A percentile compares a stretch with the other conserved stretches of the same genome.
Evolutionary conservation across 1,140 invertebrate species (phyloP).

Genomic region (Drosophila parvula): DNA sequence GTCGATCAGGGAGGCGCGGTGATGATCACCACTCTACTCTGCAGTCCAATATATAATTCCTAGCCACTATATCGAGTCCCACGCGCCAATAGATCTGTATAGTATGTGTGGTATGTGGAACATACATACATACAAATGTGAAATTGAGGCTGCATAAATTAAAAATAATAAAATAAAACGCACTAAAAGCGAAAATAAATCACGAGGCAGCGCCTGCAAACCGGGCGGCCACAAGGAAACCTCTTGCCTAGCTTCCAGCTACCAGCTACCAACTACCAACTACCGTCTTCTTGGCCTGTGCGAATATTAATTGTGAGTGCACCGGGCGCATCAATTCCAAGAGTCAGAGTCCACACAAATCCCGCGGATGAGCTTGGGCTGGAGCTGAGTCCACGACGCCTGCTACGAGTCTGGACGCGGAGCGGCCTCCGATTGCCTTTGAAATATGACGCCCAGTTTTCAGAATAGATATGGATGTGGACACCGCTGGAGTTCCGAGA

Average conservation of each 20-base stretch:
- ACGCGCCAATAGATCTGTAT: not conserved
- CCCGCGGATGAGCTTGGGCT: conserved; percentile 3
- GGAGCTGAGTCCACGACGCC: conserved; percentile 12
- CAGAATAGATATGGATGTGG: conserved; percentile 45
- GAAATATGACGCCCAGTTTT: conserved; percentile 73
- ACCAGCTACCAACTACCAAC: conserved; percentile 49
- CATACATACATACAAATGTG: not conserved
- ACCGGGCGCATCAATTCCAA: conserved; percentile 26
- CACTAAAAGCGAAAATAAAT: conserved; percentile 81
- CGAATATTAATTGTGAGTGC: conserved; percentile 45
- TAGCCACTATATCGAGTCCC: not conserved
- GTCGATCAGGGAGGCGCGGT: conserved; percentile 2
- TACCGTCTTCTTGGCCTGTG: conserved; percentile 14
- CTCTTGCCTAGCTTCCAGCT: conserved; percentile 32
- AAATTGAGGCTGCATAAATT: conserved; percentile 61
- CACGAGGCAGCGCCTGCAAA: conserved; percentile 42
- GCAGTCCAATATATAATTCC: not conserved
- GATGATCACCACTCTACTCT: conserved; percentile 5
- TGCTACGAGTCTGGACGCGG: conserved; percentile 20
- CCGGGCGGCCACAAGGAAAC: conserved; percentile 67
- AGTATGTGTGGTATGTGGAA: not conserved
- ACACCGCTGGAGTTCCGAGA: conserved; percentile 49
- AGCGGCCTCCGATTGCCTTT: conserved; percentile 37
- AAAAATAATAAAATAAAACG: conserved; percentile 77
- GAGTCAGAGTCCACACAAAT: conserved; percentile 23